These are phyloP conservation scores for Pocillopora grandis DNA, from an alignment of 92 coral and sea anemone species.

Conservation along the genomic window DNA sequence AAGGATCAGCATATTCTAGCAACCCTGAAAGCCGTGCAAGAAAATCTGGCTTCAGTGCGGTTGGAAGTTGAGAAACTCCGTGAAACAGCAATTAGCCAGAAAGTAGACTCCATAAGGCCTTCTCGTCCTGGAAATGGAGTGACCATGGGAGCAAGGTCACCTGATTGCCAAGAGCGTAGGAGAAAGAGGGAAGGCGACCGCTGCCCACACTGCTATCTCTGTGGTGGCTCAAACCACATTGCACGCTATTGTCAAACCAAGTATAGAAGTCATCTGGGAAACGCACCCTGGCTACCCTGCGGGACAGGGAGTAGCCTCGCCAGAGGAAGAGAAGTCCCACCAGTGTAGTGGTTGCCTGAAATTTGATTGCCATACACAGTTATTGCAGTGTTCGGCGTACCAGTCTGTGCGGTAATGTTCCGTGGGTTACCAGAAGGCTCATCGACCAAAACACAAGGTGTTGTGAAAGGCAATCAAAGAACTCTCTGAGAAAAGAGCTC, in stretches of 20 bases:
- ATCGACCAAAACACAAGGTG: conserved; percentile 52
- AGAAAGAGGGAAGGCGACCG: conserved; percentile 20
- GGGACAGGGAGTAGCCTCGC: conserved; percentile 63
- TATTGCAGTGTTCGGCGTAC: conserved; percentile 43
- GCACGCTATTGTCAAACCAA: conserved; percentile 45
- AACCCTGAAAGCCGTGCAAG: conserved; percentile 47
- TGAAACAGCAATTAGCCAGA: conserved; percentile 18
- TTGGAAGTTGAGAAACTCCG: conserved; percentile 22
- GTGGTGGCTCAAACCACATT: conserved; percentile 45
- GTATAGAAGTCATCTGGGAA: conserved; percentile 36
- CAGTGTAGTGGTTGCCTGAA: conserved; percentile 52
- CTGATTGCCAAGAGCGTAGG: conserved; percentile 35
- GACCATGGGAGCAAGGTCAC: neutral
- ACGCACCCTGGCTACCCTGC: conserved; percentile 44
- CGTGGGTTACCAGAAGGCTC: conserved; percentile 53
- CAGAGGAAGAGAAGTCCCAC: conserved; percentile 40
- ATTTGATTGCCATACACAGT: conserved; percentile 26
- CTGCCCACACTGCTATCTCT: conserved; percentile 50
- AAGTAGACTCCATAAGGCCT: neutral
- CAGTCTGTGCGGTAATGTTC: conserved; percentile 51
- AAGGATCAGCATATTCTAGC: conserved; percentile 31
- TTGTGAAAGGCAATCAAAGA: conserved; percentile 56
- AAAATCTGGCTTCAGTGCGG: conserved; percentile 42
- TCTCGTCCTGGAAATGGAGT: too few relatives aligned
- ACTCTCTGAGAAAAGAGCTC: conserved; percentile 27